phyloP scores from a whole-genome alignment of 1,140 invertebrate species.

The Planococcus citri region DNA sequence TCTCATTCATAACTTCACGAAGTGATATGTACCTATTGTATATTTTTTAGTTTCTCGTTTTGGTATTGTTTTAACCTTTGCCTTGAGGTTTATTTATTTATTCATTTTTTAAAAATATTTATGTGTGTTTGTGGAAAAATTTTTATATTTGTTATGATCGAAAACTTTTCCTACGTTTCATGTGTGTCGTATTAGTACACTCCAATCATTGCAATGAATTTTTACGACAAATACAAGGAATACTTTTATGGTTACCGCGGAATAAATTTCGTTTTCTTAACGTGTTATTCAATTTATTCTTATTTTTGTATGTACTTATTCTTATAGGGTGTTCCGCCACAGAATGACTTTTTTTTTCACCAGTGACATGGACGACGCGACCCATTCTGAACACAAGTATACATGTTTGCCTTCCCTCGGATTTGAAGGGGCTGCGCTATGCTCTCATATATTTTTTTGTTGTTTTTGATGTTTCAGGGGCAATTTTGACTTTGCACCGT shows the following conservation, averaged over 20 bases:
- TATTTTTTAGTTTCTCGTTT: background rate
- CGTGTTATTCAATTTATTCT: background rate
- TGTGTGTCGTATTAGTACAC: background rate
- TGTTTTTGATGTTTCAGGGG: no score
- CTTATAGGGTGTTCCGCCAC: no score
- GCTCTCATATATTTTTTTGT: no score
- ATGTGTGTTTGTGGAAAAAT: background rate
- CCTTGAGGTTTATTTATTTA: background rate
- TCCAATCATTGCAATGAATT: background rate
- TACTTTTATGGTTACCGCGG: background rate
- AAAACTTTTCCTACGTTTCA: no score
- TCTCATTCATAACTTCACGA: constrained; percentile 39
- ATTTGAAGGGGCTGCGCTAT: no score
- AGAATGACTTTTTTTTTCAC: no score
- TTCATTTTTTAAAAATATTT: background rate
- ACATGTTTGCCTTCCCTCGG: no score
- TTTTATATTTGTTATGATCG: background rate
- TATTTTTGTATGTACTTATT: background rate
- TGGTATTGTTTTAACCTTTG: background rate
- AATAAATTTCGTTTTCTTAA: background rate
- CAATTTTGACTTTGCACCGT: no score
- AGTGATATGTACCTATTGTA: background rate
- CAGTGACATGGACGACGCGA: no score
- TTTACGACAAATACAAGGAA: background rate
- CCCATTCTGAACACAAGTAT: no score